Evolutionary conservation across 2,113 vertebrate genomes (phyloP).

Genomic region (Uria aalge): DNA sequence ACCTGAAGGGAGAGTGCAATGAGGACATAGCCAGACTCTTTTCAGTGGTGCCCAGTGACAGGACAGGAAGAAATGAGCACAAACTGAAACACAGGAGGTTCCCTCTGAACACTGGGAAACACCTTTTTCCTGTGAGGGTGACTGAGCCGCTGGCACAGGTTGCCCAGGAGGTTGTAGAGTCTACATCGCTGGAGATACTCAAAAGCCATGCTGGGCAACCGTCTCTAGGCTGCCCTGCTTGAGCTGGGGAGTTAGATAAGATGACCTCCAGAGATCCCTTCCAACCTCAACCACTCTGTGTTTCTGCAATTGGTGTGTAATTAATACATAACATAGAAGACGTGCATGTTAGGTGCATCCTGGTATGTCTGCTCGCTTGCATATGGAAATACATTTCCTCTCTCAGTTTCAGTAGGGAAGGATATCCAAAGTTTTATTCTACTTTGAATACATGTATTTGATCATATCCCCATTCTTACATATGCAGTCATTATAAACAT

Average conservation of each 20-base stretch:
- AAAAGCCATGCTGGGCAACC: not conserved
- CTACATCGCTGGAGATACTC: not conserved
- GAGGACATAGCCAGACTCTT: not conserved
- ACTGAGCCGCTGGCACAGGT: too few relatives aligned
- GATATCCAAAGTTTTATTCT: not conserved
- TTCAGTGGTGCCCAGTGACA: not conserved
- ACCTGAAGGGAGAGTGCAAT: not conserved
- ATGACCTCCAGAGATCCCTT: not conserved
- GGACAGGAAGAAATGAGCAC: not conserved
- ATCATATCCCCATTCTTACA: not conserved
- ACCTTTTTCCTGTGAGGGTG: too few relatives aligned
- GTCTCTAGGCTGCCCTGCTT: not conserved
- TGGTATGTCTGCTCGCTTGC: not conserved
- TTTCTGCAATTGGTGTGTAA: not conserved
- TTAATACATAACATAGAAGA: not conserved
- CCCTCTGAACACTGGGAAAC: not conserved
- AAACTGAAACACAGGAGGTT: not conserved
- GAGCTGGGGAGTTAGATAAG: too few relatives aligned
- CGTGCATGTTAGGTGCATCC: not conserved
- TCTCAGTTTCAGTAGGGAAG: not conserved
- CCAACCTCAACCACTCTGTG: not conserved
- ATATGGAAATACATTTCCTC: not conserved
- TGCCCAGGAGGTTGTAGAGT: not conserved
- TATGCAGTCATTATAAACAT: not conserved
- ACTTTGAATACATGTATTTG: not conserved